phyloP scores from a whole-genome alignment of 2,888 invertebrate species.

The Cheilosia urbana region DNA sequence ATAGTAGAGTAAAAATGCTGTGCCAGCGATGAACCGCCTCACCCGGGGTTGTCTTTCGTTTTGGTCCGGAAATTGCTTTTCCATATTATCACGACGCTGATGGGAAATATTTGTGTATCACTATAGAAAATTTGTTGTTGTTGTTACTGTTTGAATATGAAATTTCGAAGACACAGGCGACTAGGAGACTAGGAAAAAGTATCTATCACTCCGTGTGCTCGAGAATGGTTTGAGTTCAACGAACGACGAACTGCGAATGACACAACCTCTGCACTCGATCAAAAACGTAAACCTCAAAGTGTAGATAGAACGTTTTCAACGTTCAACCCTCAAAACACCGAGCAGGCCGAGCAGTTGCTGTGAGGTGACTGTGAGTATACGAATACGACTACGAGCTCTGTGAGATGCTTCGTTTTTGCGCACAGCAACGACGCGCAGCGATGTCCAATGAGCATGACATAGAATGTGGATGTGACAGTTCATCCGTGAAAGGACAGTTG shows the following conservation, averaged over 20 bases:
- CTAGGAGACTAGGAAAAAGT: background rate
- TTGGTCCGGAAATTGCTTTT: slow-evolving; percentile 73
- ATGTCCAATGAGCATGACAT: slow-evolving; percentile 74
- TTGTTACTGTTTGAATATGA: slow-evolving; percentile 45
- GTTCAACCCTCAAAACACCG: slow-evolving; percentile 73
- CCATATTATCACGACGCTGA: slow-evolving; percentile 51
- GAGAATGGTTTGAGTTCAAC: slow-evolving; percentile 74
- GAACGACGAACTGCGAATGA: slow-evolving; percentile 76
- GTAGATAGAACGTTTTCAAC: slow-evolving; percentile 69
- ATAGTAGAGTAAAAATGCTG: slow-evolving; percentile 32
- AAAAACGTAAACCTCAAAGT: slow-evolving; percentile 72
- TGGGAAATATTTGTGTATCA: slow-evolving; percentile 69
- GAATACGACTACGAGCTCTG: background rate
- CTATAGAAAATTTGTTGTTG: slow-evolving; percentile 26
- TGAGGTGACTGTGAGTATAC: no score
- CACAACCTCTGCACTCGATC: slow-evolving; percentile 75
- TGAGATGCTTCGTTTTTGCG: slow-evolving; percentile 70
- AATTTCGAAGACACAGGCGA: slow-evolving; percentile 37
- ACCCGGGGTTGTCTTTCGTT: slow-evolving; percentile 41
- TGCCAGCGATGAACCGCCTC: slow-evolving; percentile 26
- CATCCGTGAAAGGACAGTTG: slow-evolving; percentile 71
- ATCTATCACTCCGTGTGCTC: slow-evolving; percentile 15
- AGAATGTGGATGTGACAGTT: slow-evolving; percentile 75
- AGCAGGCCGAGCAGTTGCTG: background rate
- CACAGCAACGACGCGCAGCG: slow-evolving; percentile 69